Base-by-base conservation (phyloP, 1,140 invertebrate genomes). In the Chelonus insularis region DNA sequence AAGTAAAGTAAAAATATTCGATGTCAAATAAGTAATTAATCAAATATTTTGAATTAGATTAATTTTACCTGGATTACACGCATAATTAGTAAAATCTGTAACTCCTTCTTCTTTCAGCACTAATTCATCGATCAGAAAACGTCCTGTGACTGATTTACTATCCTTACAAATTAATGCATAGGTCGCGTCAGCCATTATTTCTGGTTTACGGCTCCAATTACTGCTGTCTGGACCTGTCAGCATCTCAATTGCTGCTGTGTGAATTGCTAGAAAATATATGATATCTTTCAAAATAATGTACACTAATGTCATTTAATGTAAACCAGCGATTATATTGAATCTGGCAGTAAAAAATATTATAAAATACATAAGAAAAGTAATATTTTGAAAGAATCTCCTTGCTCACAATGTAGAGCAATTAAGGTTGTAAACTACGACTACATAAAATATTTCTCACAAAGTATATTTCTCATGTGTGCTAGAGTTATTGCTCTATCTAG, bases 221-320 rank as follows among this genome's bases (percentile, higher is more conserved):
- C 68, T 72, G 0, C 86, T 85, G 2, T 87, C 86, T 2, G 85
- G 80, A 1, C 92, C 92, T 0, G 86, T 88, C 47, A 99, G 78
- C 96, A 99, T 98, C 74, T 97, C 92, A 81, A 98, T 95, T 1
- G 97, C 97, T 21, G 97, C 96, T 0, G 97, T 99, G 59, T 90
- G 87, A 72, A 99, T 97, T 6, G 91, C 95, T 92, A 72, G 32
- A 79, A 82, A 63, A 39, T 5, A 32, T 43, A 29, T 29, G 25
- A 29, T n/a, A n/a, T n/a, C n/a, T n/a, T n/a, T n/a, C n/a, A n/a
- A n/a, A n/a, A n/a, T n/a, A n/a, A n/a, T n/a, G n/a, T n/a, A n/a
- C n/a, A n/a, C n/a, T n/a, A n/a, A n/a, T n/a, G n/a, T n/a, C n/a
- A n/a, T n/a, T n/a, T n/a, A n/a, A n/a, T n/a, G n/a, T n/a, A n/a